A percentile compares a stretch with the other conserved stretches of the same genome.
phyloP scores from a whole-genome alignment of 1,140 invertebrate species.

The Luehdorfia chinensis region DNA sequence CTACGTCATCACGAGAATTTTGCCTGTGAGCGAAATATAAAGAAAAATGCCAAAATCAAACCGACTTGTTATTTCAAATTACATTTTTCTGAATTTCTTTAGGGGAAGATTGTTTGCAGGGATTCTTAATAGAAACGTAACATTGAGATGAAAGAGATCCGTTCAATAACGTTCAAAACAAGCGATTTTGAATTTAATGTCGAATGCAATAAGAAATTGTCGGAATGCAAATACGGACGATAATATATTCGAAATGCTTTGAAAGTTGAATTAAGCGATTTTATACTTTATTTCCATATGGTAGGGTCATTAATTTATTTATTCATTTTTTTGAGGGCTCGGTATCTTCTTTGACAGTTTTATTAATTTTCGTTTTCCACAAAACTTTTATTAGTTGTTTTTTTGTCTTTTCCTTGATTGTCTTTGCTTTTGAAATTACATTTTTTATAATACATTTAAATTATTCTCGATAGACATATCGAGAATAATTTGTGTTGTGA shows the following conservation, averaged over 20 bases:
- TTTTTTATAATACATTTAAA: background rate
- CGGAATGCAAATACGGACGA: background rate
- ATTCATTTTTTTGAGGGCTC: slow-evolving; percentile 3
- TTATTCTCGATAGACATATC: no score
- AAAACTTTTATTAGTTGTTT: slow-evolving; percentile 31
- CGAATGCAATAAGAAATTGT: slow-evolving; percentile 18
- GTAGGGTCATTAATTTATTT: no score
- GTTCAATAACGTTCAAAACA: slow-evolving; percentile 20
- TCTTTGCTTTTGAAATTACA: slow-evolving; percentile 23
- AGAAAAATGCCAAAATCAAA: slow-evolving; percentile 35
- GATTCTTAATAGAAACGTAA: slow-evolving; percentile 57
- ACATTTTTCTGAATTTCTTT: slow-evolving; percentile 53
- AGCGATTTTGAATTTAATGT: slow-evolving; percentile 28
- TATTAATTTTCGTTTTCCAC: slow-evolving; percentile 53
- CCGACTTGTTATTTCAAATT: slow-evolving; percentile 56
- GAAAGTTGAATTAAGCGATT: background rate
- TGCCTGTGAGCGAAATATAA: slow-evolving; percentile 5
- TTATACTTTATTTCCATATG: no score
- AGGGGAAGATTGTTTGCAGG: slow-evolving; percentile 45
- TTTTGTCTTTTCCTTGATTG: slow-evolving; percentile 27
- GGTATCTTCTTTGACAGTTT: slow-evolving; percentile 42
- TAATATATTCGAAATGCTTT: background rate
- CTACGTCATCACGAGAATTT: background rate
- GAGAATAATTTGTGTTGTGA: no score
- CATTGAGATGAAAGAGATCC: slow-evolving; percentile 31